Conservation (phyloP, 2,113 vertebrate species). For the Aphyosemion australe region DNA sequence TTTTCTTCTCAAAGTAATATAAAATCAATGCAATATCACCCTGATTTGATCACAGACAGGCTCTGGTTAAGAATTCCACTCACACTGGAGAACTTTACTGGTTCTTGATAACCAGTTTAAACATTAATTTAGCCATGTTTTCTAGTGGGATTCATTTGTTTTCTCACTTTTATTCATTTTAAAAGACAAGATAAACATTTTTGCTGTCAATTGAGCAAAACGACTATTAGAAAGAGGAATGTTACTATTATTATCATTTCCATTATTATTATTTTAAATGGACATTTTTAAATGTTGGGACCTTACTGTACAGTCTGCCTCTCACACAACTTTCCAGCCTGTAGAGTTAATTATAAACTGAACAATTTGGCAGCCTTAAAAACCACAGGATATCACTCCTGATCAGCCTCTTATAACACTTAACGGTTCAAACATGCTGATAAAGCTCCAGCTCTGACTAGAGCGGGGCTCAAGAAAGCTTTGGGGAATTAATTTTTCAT, state of each 20-base stretch:
- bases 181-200: too few species aligned
- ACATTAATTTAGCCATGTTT: not conserved
- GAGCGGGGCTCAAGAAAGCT: conserved; percentile 22
- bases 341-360: conserved; percentile 19
- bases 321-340: not conserved
- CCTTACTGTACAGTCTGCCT: not conserved
- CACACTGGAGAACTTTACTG: conserved; percentile 8
- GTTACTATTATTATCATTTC: too few species aligned
- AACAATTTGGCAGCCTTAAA: conserved; percentile 15
- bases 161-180: too few species aligned
- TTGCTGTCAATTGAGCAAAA: too few species aligned
- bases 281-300: not conserved
- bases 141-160: not conserved
- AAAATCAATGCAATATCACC: not conserved
- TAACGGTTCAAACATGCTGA: conserved; percentile 40
- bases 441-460: conserved; percentile 37
- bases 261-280: too few species aligned
- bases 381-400: conserved; percentile 13
- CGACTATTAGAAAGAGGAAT: too few species aligned
- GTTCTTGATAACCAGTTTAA: conserved; percentile 10
- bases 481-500: conserved; percentile 38
- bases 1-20: not conserved
- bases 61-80: not conserved
- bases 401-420: conserved; percentile 24
- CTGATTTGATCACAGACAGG: not conserved